These are phyloP conservation scores for Tretioscincus oriximinensis DNA, from an alignment of 2,113 vertebrate genomes.

Conservation along the genomic window DNA sequence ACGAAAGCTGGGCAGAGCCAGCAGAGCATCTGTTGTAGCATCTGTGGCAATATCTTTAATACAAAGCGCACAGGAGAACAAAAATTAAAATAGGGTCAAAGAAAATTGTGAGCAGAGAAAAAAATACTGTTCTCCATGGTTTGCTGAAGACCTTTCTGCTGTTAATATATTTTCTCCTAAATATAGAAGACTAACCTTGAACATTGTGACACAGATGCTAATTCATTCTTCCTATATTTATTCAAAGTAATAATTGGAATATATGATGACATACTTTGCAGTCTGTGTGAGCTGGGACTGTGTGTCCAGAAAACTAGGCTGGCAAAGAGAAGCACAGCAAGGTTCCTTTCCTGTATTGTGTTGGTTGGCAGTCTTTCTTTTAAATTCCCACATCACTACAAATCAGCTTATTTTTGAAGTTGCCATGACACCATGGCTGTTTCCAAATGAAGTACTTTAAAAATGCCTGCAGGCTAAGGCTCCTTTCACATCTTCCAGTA, in stretches of 20 bases:
- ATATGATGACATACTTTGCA: background rate
- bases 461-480: too few relatives aligned
- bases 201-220: background rate
- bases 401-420: too few relatives aligned
- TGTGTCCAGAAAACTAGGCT: background rate
- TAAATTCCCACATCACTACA: too few relatives aligned
- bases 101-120: slow-evolving; percentile 12
- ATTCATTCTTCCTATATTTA: background rate
- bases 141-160: background rate
- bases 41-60: slow-evolving; percentile 28
- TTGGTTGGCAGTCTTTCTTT: too few relatives aligned
- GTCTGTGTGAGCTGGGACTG: too few relatives aligned
- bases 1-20: slow-evolving; percentile 5
- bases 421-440: too few relatives aligned
- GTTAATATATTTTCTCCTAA: background rate
- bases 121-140: background rate
- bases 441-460: too few relatives aligned
- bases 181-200: background rate
- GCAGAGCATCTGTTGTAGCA: slow-evolving; percentile 13
- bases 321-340: too few relatives aligned
- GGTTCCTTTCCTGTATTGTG: too few relatives aligned
- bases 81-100: slow-evolving; percentile 2
- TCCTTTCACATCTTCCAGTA: too few relatives aligned
- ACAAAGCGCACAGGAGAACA: background rate
- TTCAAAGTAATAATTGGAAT: background rate